Evolutionary conservation across 2,797 vertebrate species (phyloP).

Genomic region (Premnoplex brunnescens): DNA sequence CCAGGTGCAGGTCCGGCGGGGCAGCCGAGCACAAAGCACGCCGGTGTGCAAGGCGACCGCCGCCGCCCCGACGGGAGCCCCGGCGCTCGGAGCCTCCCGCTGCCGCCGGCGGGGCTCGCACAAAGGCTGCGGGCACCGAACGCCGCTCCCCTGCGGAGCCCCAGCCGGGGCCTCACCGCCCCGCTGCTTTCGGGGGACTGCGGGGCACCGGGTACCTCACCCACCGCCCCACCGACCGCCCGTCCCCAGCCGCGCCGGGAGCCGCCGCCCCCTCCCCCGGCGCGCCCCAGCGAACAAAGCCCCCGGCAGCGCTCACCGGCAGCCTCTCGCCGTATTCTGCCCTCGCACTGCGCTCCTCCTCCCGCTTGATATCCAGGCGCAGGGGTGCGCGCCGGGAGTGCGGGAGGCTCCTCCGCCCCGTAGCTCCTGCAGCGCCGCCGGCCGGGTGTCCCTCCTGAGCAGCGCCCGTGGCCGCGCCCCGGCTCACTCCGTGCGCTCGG

Average conservation of each 20-base stretch:
- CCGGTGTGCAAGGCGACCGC: rapidly evolving
- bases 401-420: background rate
- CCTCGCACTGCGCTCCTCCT: background rate
- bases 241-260: background rate
- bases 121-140: background rate
- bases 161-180: background rate
- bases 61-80: background rate
- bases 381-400: background rate
- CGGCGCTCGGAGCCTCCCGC: background rate
- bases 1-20: background rate
- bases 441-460: background rate
- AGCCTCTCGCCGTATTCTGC: background rate
- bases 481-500: background rate
- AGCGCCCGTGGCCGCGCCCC: background rate
- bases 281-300: background rate
- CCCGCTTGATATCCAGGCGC: background rate
- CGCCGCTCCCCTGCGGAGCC: background rate
- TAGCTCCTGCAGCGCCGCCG: background rate
- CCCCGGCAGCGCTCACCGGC: background rate
- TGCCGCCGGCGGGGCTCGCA: background rate
- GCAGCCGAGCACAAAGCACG: background rate
- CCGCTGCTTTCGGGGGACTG: no score
- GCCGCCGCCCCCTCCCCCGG: background rate
- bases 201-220: background rate
- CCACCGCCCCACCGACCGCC: background rate